Evolutionary conservation across 92 coral and sea anemone genomes (phyloP).

Genomic region (Epizoanthus ramosus): DNA sequence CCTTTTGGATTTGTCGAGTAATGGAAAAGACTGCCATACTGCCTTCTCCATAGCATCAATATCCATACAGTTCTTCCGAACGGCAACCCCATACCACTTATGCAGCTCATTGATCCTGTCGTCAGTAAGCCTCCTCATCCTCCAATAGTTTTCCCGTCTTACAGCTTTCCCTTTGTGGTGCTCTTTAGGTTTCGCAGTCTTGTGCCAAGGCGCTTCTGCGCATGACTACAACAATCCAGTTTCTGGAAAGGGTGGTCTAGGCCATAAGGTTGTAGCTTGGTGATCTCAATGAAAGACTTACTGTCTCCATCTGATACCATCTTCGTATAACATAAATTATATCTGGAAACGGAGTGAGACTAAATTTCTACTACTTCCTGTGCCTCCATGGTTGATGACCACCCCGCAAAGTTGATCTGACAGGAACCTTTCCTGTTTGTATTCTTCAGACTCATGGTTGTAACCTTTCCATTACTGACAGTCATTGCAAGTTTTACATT

Average conservation of each 20-base stretch:
- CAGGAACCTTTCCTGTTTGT: not conserved
- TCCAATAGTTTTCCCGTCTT: not conserved
- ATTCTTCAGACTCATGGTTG: not conserved
- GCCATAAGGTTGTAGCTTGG: not conserved
- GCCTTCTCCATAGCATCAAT: conserved; percentile 1
- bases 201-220: not conserved
- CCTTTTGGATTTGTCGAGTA: not conserved
- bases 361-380: not conserved
- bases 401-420: not conserved
- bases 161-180: not conserved
- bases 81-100: not conserved
- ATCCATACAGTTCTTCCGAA: not conserved
- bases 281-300: conserved; percentile 10
- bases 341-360: not conserved
- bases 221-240: conserved; percentile 1
- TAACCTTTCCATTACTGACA: not conserved
- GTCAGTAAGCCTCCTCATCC: not conserved
- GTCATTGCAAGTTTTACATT: not conserved
- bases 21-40: not conserved
- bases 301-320: conserved; percentile 20
- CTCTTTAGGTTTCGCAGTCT: not conserved
- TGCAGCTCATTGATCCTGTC: not conserved
- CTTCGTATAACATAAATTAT: not conserved
- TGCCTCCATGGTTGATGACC: conserved; percentile 5
- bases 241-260: not conserved